phyloP scores from a whole-genome alignment of 2,888 invertebrate species.

The Agrochola lychnidis region DNA sequence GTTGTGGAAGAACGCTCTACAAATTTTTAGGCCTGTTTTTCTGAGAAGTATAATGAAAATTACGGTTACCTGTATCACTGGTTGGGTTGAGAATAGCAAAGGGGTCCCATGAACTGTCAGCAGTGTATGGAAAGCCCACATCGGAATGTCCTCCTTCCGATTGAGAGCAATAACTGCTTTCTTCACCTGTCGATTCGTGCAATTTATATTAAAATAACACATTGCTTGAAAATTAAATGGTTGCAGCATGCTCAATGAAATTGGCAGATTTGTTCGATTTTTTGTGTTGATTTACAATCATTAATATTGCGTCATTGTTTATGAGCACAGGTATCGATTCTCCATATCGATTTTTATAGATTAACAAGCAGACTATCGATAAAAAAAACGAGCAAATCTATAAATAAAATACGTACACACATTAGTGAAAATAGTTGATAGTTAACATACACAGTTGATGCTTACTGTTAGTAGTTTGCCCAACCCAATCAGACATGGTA shows the following conservation, averaged over 20 bases:
- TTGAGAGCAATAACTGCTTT: constrained; percentile 96
- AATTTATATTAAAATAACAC: constrained; percentile 6
- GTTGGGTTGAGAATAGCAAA: constrained; percentile 94
- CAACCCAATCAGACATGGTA: constrained; percentile 95
- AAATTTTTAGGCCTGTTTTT: neutral
- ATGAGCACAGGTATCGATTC: neutral
- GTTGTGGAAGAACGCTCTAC: neutral
- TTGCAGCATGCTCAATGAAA: constrained; percentile 6
- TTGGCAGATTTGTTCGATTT: neutral
- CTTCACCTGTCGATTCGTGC: constrained; percentile 88
- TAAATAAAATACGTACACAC: neutral
- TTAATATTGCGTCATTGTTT: neutral
- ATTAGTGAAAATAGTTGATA: constrained; percentile 42
- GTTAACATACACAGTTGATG: constrained; percentile 68
- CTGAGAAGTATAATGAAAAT: neutral
- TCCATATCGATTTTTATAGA: neutral
- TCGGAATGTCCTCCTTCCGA: constrained; percentile 92
- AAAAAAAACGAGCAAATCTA: constrained; percentile 4
- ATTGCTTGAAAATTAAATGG: neutral
- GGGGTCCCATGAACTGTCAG: constrained; percentile 92
- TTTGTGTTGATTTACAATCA: neutral
- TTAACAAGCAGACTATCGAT: neutral
- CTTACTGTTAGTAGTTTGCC: constrained; percentile 96
- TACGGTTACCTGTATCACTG: constrained; percentile 93
- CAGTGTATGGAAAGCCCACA: constrained; percentile 86